These are phyloP conservation scores for Orcinus orca DNA, from an alignment of 2,113 vertebrate species.

Conservation along the genomic window DNA sequence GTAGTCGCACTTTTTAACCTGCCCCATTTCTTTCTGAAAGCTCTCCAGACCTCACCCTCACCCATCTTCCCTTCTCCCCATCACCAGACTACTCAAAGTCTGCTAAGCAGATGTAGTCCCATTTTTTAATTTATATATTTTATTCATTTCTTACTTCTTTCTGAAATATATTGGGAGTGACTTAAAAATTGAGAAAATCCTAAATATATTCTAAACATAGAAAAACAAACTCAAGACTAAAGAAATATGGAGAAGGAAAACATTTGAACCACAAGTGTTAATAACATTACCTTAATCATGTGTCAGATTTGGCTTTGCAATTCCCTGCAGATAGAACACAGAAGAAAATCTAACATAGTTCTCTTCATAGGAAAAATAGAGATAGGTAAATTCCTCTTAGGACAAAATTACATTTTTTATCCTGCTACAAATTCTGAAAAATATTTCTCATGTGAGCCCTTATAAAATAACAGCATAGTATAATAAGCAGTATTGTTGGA, in stretches of 20 bases:
- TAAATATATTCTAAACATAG: background rate
- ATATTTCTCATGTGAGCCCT: background rate
- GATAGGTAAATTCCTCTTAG: background rate
- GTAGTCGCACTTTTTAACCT: background rate
- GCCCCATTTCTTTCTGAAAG: background rate
- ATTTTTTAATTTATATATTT: background rate
- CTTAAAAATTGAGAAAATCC: background rate
- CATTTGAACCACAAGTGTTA: background rate
- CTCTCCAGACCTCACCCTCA: background rate
- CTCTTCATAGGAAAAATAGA: background rate
- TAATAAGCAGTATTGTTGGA: background rate
- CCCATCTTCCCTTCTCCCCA: background rate
- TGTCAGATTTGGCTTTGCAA: background rate
- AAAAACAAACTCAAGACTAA: background rate
- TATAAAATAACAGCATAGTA: background rate
- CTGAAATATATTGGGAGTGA: background rate
- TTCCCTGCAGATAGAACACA: background rate
- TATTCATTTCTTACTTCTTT: background rate
- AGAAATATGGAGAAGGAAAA: background rate
- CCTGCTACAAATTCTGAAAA: constrained; percentile 9
- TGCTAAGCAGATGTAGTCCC: background rate
- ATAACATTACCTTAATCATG: background rate
- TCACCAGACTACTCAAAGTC: background rate
- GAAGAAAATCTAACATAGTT: background rate
- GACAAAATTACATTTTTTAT: constrained; percentile 14